Conservation (phyloP, 2,797 vertebrate genomes). For the Hydrocynus forskahlii region DNA sequence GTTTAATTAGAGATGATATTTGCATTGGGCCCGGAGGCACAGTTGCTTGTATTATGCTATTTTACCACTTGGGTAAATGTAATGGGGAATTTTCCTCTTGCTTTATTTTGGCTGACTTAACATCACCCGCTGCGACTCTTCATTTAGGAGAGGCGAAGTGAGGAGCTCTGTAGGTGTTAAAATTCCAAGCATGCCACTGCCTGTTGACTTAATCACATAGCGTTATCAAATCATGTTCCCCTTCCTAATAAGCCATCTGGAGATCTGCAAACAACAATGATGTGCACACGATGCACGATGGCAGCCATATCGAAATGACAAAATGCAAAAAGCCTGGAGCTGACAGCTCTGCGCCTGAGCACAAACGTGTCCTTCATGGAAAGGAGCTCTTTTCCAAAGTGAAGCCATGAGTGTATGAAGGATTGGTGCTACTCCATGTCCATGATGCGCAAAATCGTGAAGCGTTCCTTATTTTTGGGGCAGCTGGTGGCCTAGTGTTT, state of each 20-base stretch:
- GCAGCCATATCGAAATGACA: neutral
- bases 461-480: too few relatives aligned
- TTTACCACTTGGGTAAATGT: constrained; percentile 80
- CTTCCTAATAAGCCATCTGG: constrained; percentile 69
- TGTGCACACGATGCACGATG: constrained; percentile 41
- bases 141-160: constrained; percentile 64
- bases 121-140: constrained; percentile 70
- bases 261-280: constrained; percentile 52
- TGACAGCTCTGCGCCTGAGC: too few relatives aligned
- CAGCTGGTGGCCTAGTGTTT: too few relatives aligned
- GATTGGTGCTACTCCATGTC: too few relatives aligned
- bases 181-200: constrained; percentile 58
- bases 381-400: too few relatives aligned
- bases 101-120: constrained; percentile 74
- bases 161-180: constrained; percentile 70
- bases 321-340: neutral
- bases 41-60: constrained; percentile 75
- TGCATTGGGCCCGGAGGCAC: constrained; percentile 69
- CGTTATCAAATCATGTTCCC: constrained; percentile 70
- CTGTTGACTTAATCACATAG: constrained; percentile 62
- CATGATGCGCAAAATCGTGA: too few relatives aligned
- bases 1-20: constrained; percentile 75
- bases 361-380: too few relatives aligned
- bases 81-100: constrained; percentile 69
- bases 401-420: too few relatives aligned